Conservation (phyloP, 1,140 invertebrate species). For the Drosophila gunungcola region DNA sequence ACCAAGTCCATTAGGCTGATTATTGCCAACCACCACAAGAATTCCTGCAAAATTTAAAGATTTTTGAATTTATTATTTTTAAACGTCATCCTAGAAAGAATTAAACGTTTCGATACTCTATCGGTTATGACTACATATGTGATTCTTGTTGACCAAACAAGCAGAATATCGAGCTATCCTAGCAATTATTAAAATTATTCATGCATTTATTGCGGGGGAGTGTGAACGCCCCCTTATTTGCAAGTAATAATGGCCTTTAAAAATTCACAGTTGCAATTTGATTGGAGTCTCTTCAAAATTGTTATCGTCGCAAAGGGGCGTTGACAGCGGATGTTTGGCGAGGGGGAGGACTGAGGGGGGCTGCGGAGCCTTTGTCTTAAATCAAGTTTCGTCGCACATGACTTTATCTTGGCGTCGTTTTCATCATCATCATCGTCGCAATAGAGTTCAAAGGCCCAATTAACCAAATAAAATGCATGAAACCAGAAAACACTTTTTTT, state of each 20-base stretch:
- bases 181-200: background rate
- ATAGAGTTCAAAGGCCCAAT: slow-evolving; percentile 79
- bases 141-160: background rate
- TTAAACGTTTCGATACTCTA: no score
- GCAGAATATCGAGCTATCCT: background rate
- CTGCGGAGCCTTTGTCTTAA: slow-evolving; percentile 58
- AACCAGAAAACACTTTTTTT: slow-evolving; percentile 45
- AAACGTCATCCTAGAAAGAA: no score
- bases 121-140: no score
- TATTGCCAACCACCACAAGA: no score
- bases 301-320: slow-evolving; percentile 52
- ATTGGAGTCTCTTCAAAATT: slow-evolving; percentile 38
- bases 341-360: background rate
- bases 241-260: slow-evolving; percentile 33
- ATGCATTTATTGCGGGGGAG: slow-evolving; percentile 24
- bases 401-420: slow-evolving; percentile 68
- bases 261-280: slow-evolving; percentile 40
- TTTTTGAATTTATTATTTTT: no score
- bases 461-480: slow-evolving; percentile 72
- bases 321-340: slow-evolving; percentile 40
- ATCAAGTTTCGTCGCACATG: slow-evolving; percentile 66
- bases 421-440: slow-evolving; percentile 42
- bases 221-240: slow-evolving; percentile 16
- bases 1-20: no score
- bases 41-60: no score